Conservation (phyloP, 35 echinoderm and acorn worm species). For the Acanthaster planci region DNA sequence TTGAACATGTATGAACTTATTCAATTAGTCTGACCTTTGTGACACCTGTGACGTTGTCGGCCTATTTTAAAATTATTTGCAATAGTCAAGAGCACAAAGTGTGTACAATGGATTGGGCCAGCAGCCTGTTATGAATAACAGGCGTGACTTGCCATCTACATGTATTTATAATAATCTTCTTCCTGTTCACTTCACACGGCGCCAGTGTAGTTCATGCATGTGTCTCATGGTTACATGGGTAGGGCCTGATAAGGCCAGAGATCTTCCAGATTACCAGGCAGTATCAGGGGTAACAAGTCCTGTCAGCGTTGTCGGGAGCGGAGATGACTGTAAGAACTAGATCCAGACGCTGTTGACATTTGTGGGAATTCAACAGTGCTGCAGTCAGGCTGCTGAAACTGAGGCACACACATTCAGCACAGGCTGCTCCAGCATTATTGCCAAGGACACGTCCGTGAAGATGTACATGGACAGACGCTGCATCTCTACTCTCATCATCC, state of each 20-base stretch:
- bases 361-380: no score
- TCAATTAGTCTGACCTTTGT: no score
- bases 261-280: neutral
- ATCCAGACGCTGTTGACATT: neutral
- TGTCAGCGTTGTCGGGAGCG: neutral
- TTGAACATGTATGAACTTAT: no score
- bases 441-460: no score
- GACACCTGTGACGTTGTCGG: no score
- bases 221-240: neutral
- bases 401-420: no score
- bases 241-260: neutral
- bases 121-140: neutral
- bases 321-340: neutral
- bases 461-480: no score
- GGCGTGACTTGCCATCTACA: constrained; percentile 8
- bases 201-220: neutral
- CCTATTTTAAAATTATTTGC: no score
- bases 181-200: neutral
- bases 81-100: no score
- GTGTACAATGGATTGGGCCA: neutral
- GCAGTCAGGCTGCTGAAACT: no score
- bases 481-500: neutral
- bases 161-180: constrained; percentile 21
- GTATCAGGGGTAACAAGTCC: neutral
- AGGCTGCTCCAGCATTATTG: no score